Base-by-base conservation (phyloP, 1,140 invertebrate genomes). In the Dinothrombium tinctorium region DNA sequence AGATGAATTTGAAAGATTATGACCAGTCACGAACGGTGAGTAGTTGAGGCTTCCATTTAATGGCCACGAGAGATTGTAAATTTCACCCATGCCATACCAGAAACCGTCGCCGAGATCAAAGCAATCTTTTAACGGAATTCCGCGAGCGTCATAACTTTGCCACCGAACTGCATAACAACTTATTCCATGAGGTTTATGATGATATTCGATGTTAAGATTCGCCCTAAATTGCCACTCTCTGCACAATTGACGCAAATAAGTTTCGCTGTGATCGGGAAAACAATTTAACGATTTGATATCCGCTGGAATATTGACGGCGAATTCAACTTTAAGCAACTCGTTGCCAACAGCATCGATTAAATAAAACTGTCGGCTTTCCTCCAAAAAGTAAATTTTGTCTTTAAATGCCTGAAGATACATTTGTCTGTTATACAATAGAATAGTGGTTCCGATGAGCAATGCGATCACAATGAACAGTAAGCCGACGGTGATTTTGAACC, bases 121-220 rank as follows among this genome's bases (percentile, higher is more conserved):
- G 56, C 81, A 87, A 51, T 87, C 82, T 6, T 69, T 74, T 1
- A 77, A 74, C 57, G 12, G 67, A 54, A 15, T 58, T 17, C 37
- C 59, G 2, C 78, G 56, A 19, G 44, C 17, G 11, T 26, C 14
- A 15, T 59, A 43, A 19, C 76, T 71, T 51, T 77, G 65, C 81
- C 81, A 87, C n/a, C 72, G 66, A 0, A 84, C 57, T 15, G 71
- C 69, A 49, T 84, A 84, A 50, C 82, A 87, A 33, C 42, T 50
- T 23, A 51, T 41, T 14, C 41, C 14, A 21, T 46, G 12, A 46
- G 41, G 22, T 45, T 41, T 3, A 36, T 22, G 14, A 24, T 41
- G 26, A 31, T 45, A 41, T 32, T 46, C 44, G n/a, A 52, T 47
- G 12, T 35, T 40, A 20, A 52, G 29, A n/a, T 44, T 40, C 7